Evolutionary conservation across 1,140 invertebrate genomes (phyloP).

Genomic region (Plutomurus gul): DNA sequence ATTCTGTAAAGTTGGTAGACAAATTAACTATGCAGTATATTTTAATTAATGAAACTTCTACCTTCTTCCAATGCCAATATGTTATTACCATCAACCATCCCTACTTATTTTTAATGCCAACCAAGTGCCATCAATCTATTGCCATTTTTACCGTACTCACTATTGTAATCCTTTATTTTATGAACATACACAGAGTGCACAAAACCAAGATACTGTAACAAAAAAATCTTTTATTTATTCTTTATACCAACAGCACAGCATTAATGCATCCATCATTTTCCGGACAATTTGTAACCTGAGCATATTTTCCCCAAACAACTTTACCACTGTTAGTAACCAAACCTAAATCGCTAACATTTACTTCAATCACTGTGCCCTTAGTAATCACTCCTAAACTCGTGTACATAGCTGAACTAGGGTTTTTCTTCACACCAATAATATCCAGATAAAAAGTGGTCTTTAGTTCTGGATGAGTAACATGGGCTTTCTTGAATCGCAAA

Average conservation of each 20-base stretch:
- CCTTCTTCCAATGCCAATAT: too few species aligned
- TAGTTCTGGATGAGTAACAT: conserved; percentile 98
- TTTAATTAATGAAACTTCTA: neutral
- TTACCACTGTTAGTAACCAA: conserved; percentile 98
- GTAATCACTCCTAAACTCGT: conserved; percentile 98
- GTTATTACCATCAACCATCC: too few species aligned
- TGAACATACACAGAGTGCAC: neutral
- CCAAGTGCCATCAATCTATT: too few species aligned
- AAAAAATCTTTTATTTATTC: neutral
- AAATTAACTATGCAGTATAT: neutral
- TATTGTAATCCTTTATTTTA: too few species aligned
- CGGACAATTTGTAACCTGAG: conserved; percentile 99
- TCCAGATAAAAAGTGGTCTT: conserved; percentile 98
- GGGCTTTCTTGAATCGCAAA: conserved; percentile 91
- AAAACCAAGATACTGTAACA: neutral
- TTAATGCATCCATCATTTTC: conserved; percentile 99
- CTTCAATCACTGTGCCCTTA: conserved; percentile 95
- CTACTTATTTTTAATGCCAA: too few species aligned
- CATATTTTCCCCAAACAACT: conserved; percentile 99
- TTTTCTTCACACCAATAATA: conserved; percentile 99
- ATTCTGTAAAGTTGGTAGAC: neutral
- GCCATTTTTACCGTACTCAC: too few species aligned
- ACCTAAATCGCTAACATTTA: conserved; percentile 98
- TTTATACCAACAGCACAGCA: conserved; percentile 91
- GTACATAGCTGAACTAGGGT: conserved; percentile 96